Percentiles rank a stretch among this genome's conserved stretches.
Conservation (phyloP, 2,113 vertebrate species). For the Corythaixoides concolor region DNA sequence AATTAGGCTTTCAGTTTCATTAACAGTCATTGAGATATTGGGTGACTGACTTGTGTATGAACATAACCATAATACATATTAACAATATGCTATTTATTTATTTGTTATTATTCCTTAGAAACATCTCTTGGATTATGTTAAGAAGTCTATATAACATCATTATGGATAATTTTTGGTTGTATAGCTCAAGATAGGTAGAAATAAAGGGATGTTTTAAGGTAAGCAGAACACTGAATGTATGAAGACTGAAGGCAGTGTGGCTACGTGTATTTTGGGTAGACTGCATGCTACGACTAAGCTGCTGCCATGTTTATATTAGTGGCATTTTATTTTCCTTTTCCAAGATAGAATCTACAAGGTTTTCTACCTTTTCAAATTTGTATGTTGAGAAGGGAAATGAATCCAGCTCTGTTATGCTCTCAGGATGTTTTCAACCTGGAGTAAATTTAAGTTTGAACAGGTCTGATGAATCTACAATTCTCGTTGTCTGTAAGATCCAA, state of each 20-base stretch:
- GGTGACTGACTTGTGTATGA: background rate
- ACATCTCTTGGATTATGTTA: background rate
- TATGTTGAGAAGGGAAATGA: background rate
- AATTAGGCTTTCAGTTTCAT: slow-evolving; percentile 68
- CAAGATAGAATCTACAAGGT: background rate
- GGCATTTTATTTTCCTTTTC: background rate
- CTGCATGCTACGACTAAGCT: background rate
- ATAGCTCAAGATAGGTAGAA: background rate
- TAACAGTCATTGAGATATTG: slow-evolving; percentile 40
- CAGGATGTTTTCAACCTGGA: background rate
- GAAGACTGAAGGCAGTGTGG: background rate
- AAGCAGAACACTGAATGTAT: background rate
- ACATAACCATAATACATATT: background rate
- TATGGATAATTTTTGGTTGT: background rate
- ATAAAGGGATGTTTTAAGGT: background rate
- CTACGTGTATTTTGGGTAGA: background rate
- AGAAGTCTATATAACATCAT: background rate
- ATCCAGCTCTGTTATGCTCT: background rate
- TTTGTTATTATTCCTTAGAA: background rate
- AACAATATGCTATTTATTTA: background rate
- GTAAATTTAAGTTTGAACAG: background rate
- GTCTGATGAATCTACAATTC: background rate
- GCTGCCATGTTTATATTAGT: background rate
- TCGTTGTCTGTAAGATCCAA: background rate
- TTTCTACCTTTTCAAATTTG: background rate